These are phyloP conservation scores for Hyles euphorbiae DNA, from an alignment of 1,140 invertebrate genomes.

Conservation along the genomic window DNA sequence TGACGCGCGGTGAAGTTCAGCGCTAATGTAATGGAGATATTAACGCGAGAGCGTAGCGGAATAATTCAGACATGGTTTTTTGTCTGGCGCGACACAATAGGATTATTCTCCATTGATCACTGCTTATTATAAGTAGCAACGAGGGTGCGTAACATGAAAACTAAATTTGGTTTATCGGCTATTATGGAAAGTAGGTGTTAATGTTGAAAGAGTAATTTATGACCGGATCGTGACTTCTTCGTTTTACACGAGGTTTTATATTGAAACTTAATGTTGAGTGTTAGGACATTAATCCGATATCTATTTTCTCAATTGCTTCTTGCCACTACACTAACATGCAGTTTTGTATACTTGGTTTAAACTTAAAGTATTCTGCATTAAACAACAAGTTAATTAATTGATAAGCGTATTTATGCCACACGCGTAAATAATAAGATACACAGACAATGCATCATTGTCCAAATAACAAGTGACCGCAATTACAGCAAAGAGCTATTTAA, in stretches of 20 bases:
- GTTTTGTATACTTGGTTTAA: too few relatives aligned
- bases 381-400: too few relatives aligned
- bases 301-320: too few relatives aligned
- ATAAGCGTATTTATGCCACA: too few relatives aligned
- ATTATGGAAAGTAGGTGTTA: constrained; percentile 75
- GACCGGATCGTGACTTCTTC: constrained; percentile 60
- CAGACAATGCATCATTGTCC: background rate
- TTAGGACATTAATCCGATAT: too few relatives aligned
- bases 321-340: too few relatives aligned
- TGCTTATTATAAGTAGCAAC: constrained; percentile 71
- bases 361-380: too few relatives aligned
- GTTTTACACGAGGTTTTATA: constrained; percentile 28
- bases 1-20: constrained; percentile 29
- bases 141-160: constrained; percentile 74
- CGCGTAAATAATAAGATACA: too few relatives aligned
- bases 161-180: constrained; percentile 76
- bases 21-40: constrained; percentile 71
- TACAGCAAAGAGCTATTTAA: constrained; percentile 12
- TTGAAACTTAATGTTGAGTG: background rate
- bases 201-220: constrained; percentile 71
- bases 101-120: constrained; percentile 74
- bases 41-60: constrained; percentile 66
- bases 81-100: constrained; percentile 67
- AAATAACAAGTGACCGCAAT: constrained; percentile 2
- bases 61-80: constrained; percentile 72